Evolutionary conservation across 2,113 vertebrate genomes (phyloP).

Genomic region (Pteronura brasiliensis): DNA sequence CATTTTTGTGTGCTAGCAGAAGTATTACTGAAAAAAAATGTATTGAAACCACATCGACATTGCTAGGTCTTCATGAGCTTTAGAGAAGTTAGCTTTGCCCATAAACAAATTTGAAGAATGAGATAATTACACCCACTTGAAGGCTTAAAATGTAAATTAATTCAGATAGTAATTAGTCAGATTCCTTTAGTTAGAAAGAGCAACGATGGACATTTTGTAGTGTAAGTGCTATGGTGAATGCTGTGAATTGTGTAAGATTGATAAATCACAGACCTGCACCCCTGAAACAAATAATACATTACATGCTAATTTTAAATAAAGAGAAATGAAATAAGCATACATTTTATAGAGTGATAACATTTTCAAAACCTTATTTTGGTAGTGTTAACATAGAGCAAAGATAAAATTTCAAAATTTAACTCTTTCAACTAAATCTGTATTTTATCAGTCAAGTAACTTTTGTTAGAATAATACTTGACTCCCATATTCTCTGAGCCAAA

Average conservation of each 20-base stretch:
- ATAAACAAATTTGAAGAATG: slow-evolving; percentile 52
- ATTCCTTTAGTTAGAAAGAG: slow-evolving; percentile 44
- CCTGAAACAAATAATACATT: too few relatives aligned
- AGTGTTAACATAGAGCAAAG: neutral
- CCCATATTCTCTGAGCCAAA: neutral
- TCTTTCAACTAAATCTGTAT: neutral
- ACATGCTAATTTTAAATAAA: neutral
- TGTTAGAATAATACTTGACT: neutral
- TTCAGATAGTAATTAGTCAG: slow-evolving; percentile 52
- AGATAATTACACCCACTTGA: slow-evolving; percentile 51
- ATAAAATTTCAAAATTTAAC: slow-evolving; percentile 27
- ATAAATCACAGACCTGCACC: too few relatives aligned
- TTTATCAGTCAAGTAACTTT: neutral
- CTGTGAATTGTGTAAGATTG: too few relatives aligned
- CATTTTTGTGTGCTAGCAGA: neutral
- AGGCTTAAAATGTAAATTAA: slow-evolving; percentile 58
- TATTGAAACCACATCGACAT: neutral
- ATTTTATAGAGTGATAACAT: slow-evolving; percentile 32
- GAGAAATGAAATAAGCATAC: slow-evolving; percentile 9
- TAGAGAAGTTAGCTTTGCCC: neutral
- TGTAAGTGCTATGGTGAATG: too few relatives aligned
- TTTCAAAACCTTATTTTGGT: slow-evolving; percentile 42
- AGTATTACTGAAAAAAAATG: neutral
- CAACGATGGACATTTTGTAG: neutral
- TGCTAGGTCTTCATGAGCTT: slow-evolving; percentile 1